These are phyloP conservation scores for Rhinella marina DNA, from an alignment of 2,797 vertebrate species.

Conservation along the genomic window DNA sequence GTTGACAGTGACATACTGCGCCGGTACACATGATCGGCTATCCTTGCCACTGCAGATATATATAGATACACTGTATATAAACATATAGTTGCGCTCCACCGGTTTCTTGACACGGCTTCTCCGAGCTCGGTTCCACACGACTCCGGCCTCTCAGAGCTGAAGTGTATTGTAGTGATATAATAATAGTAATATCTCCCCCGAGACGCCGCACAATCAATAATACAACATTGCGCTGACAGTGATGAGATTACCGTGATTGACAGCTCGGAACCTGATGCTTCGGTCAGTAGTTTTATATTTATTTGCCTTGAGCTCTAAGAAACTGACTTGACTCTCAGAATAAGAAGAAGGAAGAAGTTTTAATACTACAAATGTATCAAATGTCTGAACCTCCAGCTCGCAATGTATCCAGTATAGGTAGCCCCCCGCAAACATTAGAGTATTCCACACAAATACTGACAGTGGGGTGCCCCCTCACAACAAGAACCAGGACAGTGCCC, in stretches of 20 bases:
- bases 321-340: not conserved
- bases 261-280: not conserved
- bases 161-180: slow-evolving; percentile 12
- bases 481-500: not conserved
- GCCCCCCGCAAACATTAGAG: not conserved
- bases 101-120: not conserved
- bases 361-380: not conserved
- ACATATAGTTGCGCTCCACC: not conserved
- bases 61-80: not conserved
- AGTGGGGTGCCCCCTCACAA: not conserved
- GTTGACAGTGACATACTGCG: too few relatives aligned
- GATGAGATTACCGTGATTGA: slow-evolving; percentile 26
- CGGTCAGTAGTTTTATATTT: not conserved
- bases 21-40: too few relatives aligned
- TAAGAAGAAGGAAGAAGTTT: not conserved
- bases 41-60: too few relatives aligned
- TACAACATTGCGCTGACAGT: slow-evolving; percentile 20
- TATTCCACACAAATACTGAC: not conserved
- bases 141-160: not conserved
- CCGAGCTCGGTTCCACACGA: not conserved
- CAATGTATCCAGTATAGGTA: not conserved
- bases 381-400: not conserved
- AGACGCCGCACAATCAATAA: slow-evolving; percentile 34
- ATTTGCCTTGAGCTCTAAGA: not conserved
- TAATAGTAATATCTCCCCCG: slow-evolving; percentile 21